Evolutionary conservation across 2,888 invertebrate species (phyloP).

Genomic region (Drosophila eohydei): DNA sequence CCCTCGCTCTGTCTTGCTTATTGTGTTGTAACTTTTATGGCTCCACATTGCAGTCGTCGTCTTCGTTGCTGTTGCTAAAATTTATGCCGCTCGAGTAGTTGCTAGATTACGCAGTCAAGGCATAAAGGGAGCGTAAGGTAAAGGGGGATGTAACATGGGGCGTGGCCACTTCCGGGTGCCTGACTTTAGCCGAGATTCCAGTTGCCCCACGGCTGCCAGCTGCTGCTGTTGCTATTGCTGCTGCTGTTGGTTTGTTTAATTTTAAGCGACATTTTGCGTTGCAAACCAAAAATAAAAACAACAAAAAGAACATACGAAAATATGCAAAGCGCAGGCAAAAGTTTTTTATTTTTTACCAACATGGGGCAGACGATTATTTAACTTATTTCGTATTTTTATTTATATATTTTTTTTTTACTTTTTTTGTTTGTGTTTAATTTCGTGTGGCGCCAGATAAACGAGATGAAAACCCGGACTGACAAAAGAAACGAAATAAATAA

Average conservation of each 20-base stretch:
- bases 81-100: slow-evolving; percentile 76
- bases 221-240: slow-evolving; percentile 1
- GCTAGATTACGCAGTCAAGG: slow-evolving; percentile 59
- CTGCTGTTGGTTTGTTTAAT: slow-evolving; percentile 64
- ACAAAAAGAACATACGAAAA: slow-evolving; percentile 6
- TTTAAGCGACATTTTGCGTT: slow-evolving; percentile 67
- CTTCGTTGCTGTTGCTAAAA: slow-evolving; percentile 48
- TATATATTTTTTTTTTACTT: slow-evolving; percentile 19
- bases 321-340: slow-evolving; percentile 57
- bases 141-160: neutral
- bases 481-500: slow-evolving; percentile 4
- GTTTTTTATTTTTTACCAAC: slow-evolving; percentile 46
- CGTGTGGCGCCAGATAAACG: slow-evolving; percentile 60
- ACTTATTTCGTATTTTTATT: slow-evolving; percentile 50
- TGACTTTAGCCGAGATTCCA: slow-evolving; percentile 67
- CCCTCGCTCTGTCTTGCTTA: slow-evolving; percentile 8
- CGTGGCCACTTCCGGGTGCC: slow-evolving; percentile 59
- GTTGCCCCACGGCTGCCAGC: slow-evolving; percentile 36
- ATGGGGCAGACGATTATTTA: slow-evolving; percentile 54
- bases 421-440: slow-evolving; percentile 31
- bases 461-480: slow-evolving; percentile 14
- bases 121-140: slow-evolving; percentile 12
- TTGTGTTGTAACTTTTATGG: slow-evolving; percentile 71
- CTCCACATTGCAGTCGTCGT: slow-evolving; percentile 58
- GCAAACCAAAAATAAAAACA: neutral